Evolutionary conservation across 2,888 invertebrate genomes (phyloP), one percentile per base, ranked within the genome.

Genomic region (Perizoma flavofasciatum): DNA sequence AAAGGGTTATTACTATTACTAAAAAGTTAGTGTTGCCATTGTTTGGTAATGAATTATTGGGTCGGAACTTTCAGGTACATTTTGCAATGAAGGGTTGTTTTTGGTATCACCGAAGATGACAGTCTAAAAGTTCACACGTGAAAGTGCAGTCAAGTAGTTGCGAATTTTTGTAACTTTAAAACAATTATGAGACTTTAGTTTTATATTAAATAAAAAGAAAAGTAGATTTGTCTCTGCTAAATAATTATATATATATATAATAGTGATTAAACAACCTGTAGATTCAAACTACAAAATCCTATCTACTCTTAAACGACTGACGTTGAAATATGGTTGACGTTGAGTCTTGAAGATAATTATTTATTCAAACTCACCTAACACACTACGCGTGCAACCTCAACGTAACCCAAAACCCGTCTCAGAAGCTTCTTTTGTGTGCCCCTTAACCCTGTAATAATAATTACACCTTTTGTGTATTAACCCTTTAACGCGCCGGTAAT

Each of bases 1-100:
- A 88, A 92, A 89, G 88, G 92, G 90, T 86, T 89, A 89, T 90
- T 89, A 88, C 79, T 90, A 88, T 89, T 91, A 91, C 78, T 83
- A 83, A 80, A 81, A 86, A 85, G 88, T 87, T 88, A 85, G 86
- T 88, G 83, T 85, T 81, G 79, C 76, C 74, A 85, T 92, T 92
- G 92, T 92, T 86, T 69, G 74, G 74, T 92, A 92, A 92, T 92
- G 90, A 92, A 91, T 92, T 92, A 92, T 90, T 91, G 90, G 91
- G 87, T 91, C 81, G 90, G 85, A 83, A 80, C 78, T 88, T 92
- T 92, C 92, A 91, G 92, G 92, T 92, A 92, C 90, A 89, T 89
- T 91, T 81, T 87, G 79, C 78, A 82, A 83, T 81, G 87, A 89
- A 92, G 91, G 92, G 92, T 89, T 90, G 85, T 80, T 77, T 74